Evolutionary conservation across 2,888 invertebrate species (phyloP).

Genomic region (Epirrhoe tristata): DNA sequence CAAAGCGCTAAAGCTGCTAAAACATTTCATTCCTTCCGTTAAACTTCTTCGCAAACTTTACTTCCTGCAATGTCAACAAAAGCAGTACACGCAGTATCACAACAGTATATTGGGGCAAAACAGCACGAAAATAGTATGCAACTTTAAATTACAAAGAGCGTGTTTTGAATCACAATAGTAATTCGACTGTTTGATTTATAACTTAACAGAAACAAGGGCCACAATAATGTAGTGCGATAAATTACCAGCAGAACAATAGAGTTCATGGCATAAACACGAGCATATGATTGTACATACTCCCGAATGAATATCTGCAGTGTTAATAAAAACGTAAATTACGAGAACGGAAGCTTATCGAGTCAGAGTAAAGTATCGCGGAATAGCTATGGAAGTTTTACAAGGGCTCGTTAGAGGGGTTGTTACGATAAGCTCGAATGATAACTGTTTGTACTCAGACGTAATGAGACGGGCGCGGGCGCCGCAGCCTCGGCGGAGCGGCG

Average conservation of each 20-base stretch:
- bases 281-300: slow-evolving; percentile 37
- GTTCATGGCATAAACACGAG: slow-evolving; percentile 42
- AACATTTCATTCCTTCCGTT: slow-evolving; percentile 37
- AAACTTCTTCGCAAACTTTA: slow-evolving; percentile 22
- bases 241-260: slow-evolving; percentile 43
- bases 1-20: slow-evolving; percentile 35
- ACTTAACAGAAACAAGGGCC: slow-evolving; percentile 36
- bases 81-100: background rate
- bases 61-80: slow-evolving; percentile 10
- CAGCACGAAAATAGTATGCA: slow-evolving; percentile 12
- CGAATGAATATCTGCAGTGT: slow-evolving; percentile 47
- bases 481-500: slow-evolving; percentile 52
- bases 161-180: slow-evolving; percentile 38
- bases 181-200: slow-evolving; percentile 40
- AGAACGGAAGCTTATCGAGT: slow-evolving; percentile 71
- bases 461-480: slow-evolving; percentile 59
- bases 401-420: slow-evolving; percentile 76
- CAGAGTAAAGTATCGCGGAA: slow-evolving; percentile 71
- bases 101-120: background rate
- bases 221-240: slow-evolving; percentile 42
- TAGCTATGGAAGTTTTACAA: slow-evolving; percentile 78
- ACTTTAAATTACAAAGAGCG: slow-evolving; percentile 23
- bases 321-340: slow-evolving; percentile 64
- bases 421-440: slow-evolving; percentile 81
- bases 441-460: slow-evolving; percentile 81